Percentiles rank a stretch among this genome's conserved stretches.
These are phyloP conservation scores for Drosophila sordidula DNA, from an alignment of 2,888 invertebrate species.

Conservation along the genomic window DNA sequence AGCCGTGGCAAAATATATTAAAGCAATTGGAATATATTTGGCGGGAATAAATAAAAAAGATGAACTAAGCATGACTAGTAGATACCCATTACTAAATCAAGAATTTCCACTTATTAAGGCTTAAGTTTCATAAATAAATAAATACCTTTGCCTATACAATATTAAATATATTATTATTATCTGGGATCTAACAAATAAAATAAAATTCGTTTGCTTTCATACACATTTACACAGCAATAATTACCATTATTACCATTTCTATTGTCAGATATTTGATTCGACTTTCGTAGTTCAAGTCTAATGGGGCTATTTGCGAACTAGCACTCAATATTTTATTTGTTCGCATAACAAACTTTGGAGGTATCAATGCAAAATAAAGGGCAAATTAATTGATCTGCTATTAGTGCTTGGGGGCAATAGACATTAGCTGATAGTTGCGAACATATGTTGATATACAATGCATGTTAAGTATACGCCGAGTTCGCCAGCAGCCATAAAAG, in stretches of 20 bases:
- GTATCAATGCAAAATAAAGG: constrained; percentile 10
- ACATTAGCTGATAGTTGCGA: constrained; percentile 37
- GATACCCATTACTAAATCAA: neutral
- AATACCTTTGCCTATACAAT: too few relatives aligned
- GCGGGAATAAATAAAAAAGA: neutral
- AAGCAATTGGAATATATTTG: neutral
- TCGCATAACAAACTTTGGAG: constrained; percentile 3
- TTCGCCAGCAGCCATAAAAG: constrained; percentile 47
- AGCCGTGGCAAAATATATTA: neutral
- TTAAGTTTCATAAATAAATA: too few relatives aligned
- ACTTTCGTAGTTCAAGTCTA: neutral
- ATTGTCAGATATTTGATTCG: too few relatives aligned
- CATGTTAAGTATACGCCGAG: constrained; percentile 52
- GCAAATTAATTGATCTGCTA: constrained; percentile 61
- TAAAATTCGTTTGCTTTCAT: too few relatives aligned
- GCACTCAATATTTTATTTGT: constrained; percentile 18
- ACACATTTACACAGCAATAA: too few relatives aligned
- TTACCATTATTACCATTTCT: neutral
- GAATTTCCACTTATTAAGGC: too few relatives aligned
- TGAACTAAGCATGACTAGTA: neutral
- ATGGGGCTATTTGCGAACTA: neutral
- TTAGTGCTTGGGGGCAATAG: constrained; percentile 47
- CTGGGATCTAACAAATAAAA: too few relatives aligned
- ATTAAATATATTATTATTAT: too few relatives aligned
- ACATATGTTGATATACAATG: constrained; percentile 31